A percentile compares a stretch with the other conserved stretches of the same genome.
Conservation (phyloP, 1,140 invertebrate species). For the Carposina sasakii region DNA sequence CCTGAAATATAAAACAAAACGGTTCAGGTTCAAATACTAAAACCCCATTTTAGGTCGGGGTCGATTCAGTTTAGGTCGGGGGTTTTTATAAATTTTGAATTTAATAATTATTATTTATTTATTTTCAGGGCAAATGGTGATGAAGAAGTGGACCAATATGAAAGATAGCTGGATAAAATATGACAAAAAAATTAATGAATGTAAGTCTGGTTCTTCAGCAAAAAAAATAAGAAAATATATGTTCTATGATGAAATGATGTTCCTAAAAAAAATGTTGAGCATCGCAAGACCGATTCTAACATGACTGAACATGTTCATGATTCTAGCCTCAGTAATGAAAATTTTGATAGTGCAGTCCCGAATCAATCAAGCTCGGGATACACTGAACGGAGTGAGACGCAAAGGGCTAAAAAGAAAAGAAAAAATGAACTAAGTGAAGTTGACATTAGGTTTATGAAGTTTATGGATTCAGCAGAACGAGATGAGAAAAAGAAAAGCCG, state of each 20-base stretch:
- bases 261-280: constrained; percentile 7
- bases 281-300: constrained; percentile 1
- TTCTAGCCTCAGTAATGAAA: constrained; percentile 6
- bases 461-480: constrained; percentile 8
- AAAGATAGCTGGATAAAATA: too few relatives aligned
- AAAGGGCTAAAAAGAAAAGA: constrained; percentile 4
- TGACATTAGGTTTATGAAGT: constrained; percentile 2
- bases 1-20: constrained; percentile 18
- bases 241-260: constrained; percentile 10
- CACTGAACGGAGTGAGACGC: constrained; percentile 5
- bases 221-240: constrained; percentile 10
- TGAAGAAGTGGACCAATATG: constrained; percentile 12
- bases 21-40: constrained; percentile 6
- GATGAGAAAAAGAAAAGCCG: constrained; percentile 6
- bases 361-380: constrained; percentile 6
- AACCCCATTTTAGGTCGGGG: constrained; percentile 5
- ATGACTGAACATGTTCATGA: constrained; percentile 6
- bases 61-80: constrained; percentile 6
- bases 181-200: constrained; percentile 14
- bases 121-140: constrained; percentile 8
- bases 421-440: constrained; percentile 9
- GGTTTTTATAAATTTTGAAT: constrained; percentile 8
- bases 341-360: constrained; percentile 6
- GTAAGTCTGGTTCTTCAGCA: constrained; percentile 9
- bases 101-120: constrained; percentile 6